Evolutionary conservation across 2,888 invertebrate species (phyloP), one percentile per base, ranked within the genome.

Genomic region (Arrhopalites spinosus): DNA sequence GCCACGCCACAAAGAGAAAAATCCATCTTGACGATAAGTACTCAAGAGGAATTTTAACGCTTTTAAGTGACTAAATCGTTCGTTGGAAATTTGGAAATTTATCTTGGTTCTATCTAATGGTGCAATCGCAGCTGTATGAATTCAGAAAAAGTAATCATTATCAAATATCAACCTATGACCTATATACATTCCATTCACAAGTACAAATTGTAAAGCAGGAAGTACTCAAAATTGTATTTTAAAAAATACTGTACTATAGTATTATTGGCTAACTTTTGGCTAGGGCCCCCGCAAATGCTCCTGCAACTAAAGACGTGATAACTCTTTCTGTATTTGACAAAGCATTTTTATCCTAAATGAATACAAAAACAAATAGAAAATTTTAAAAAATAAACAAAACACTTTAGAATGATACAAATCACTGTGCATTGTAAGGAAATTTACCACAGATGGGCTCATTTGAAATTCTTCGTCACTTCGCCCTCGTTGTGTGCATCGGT

Each of bases 21-120:
- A 86, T 1, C 99, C 98, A 84, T 96, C 93, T 20, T 88, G 88
- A 81, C 87, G 88, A 80, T 91, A 91, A 23, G 93, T 91, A 78
- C 88, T 85, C 43, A 86, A 82, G n/a, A 94, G 85, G 87, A 93
- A 94, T 76, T 86, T 84, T 0, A 90, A 84, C 0, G 93, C 94
- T 64, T 91, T 92, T 70, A 87, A 88, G 82, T 91, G 90, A 0
- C 92, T 90, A 86, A 93, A 94, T 7, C 90, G 90, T 73, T 88
- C 88, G 80, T 91, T 88, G 61, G 91, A 91, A 85, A 77, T 86
- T 85, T 99, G 98, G 86, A 99, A 99, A 88, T 96, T 96, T 83
- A 99, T 99, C 89, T 99, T 99, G 79, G 98, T 94, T 78, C 99
- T 89, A 87, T 99, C 99, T 73, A 99, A 88, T 0, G 99, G 99